Evolutionary conservation across 2,888 invertebrate species (phyloP), one percentile per base, ranked within the genome.

Genomic region (Heliconius cydno): DNA sequence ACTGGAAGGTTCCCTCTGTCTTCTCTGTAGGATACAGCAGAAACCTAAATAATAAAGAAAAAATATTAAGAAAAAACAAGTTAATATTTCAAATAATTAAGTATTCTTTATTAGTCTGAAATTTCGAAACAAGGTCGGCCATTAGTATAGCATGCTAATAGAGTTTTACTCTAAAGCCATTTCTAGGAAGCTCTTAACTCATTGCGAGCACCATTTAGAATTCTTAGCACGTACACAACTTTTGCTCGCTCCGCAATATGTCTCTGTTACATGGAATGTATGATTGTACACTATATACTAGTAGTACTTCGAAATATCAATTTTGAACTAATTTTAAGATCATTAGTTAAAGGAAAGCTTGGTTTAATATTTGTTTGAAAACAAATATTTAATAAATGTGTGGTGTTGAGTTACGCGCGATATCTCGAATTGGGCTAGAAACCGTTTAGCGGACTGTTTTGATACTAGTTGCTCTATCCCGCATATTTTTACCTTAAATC

Each of bases 241-340:
- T 80, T 79, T 79, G 81, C 75, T 77, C 46, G 77, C 66, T 70
- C 34, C 75, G 74, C 80, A 81, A 76, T 81, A 81, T 78, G 82
- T 81, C 79, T 78, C 76, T 71, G 67, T 79, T 79, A 68, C 68
- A 60, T 13, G 30, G 0, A 19, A 79, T 75, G 67, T 46, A 68
- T n/a, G 60, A 38, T 30, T 68, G 41, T 30, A 41, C 28, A 60
- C 34, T 63, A 25, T 25, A 25, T 30, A 30, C 30, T 30, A 4
- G 30, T 25, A 70, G 41, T 70, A 70, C 19, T 68, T 46, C 3
- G 25, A 25, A 70, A 3, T 41, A 70, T 46, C 70, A 46, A 70
- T 70, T 70, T 70, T 46, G 70, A 46, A 70, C 70, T 70, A 46
- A 46, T 46, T 70, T 70, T 70, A 46, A 28, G 28, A 19, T 34